Conservation (phyloP, 2,888 invertebrate genomes). For the Drosophila affinis region DNA sequence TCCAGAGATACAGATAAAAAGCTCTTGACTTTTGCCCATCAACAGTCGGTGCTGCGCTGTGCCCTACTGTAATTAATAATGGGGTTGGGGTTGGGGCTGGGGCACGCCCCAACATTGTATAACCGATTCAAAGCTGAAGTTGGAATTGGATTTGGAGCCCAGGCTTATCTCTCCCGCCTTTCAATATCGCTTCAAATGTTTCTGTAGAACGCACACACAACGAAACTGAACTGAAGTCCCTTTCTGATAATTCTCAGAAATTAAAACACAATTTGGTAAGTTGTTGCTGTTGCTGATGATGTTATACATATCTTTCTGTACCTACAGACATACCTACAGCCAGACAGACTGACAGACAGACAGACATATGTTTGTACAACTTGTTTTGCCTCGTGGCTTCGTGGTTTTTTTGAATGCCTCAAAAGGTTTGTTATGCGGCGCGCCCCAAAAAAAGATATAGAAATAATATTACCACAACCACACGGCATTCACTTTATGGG, state of each 20-base stretch:
- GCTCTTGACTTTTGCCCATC: conserved; percentile 8
- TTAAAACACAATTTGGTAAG: conserved; percentile 76
- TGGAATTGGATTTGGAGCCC: conserved; percentile 24
- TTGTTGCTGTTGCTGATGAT: conserved; percentile 38
- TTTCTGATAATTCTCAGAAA: conserved; percentile 79
- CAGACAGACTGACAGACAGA: conserved; percentile 13
- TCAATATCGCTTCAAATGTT: conserved; percentile 66
- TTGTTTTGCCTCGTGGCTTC: conserved; percentile 62
- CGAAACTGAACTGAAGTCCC: conserved; percentile 42
- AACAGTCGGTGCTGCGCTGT: conserved; percentile 3
- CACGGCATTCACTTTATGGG: conserved; percentile 65
- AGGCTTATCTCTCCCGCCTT: conserved; percentile 59
- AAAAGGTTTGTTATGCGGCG: conserved; percentile 74
- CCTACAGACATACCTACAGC: conserved; percentile 6
- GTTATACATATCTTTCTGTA: conserved; percentile 26
- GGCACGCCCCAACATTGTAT: conserved; percentile 60
- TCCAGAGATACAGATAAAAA: conserved; percentile 38
- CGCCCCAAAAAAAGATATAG: conserved; percentile 58
- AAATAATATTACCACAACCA: conserved; percentile 47
- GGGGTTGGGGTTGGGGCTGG: conserved; percentile 7
- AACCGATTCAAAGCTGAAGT: conserved; percentile 9
- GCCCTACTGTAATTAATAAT: conserved; percentile 34
- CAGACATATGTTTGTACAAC: conserved; percentile 54
- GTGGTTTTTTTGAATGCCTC: conserved; percentile 63
- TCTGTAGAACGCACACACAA: conserved; percentile 61